These are phyloP conservation scores for Minunthozetes semirufus DNA, from an alignment of 2,888 invertebrate genomes.

Conservation along the genomic window DNA sequence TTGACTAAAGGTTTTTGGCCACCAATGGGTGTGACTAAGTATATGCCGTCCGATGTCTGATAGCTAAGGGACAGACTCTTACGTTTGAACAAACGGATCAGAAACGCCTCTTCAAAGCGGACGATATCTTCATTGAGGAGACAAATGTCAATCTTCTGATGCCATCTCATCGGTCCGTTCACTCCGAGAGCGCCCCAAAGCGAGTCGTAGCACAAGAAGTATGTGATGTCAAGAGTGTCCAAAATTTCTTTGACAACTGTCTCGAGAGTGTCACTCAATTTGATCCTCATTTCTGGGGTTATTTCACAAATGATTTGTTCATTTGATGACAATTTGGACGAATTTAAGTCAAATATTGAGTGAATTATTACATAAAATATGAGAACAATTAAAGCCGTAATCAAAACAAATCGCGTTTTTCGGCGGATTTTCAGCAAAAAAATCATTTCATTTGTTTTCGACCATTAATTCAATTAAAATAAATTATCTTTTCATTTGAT, in stretches of 20 bases:
- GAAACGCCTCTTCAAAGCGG: conserved; percentile 49
- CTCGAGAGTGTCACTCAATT: not conserved
- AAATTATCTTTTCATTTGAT: not conserved
- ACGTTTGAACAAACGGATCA: conserved; percentile 52
- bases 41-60: conserved; percentile 53
- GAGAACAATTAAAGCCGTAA: not conserved
- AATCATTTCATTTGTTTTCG: not conserved
- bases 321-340: not conserved
- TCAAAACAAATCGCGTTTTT: not conserved
- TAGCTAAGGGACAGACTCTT: conserved; percentile 52
- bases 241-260: conserved; percentile 42
- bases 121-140: conserved; percentile 51
- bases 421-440: not conserved
- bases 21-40: conserved; percentile 47
- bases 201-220: conserved; percentile 56
- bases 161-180: conserved; percentile 55
- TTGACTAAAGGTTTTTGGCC: conserved; percentile 47
- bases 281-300: not conserved
- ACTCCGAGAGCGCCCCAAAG: conserved; percentile 56
- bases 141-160: conserved; percentile 54
- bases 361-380: not conserved
- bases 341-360: not conserved
- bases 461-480: not conserved
- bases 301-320: not conserved
- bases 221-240: conserved; percentile 51